Base-by-base conservation (phyloP, 2,797 vertebrate genomes). In the Pseudomugil tenellus region DNA sequence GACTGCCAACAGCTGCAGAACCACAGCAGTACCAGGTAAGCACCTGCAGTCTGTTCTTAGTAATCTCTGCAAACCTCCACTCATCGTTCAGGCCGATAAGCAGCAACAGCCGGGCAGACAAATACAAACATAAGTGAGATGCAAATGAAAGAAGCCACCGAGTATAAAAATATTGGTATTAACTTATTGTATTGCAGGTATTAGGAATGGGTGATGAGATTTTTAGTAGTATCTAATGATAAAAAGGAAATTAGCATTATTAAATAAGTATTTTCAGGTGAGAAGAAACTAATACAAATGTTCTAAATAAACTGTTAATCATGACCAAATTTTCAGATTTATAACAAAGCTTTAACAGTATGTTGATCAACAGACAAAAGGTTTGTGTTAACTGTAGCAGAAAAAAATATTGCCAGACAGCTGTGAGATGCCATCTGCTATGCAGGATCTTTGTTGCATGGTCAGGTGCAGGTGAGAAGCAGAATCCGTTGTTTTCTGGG, bases 311-410 rank as follows among this genome's bases (percentile, higher is more conserved):
- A 58, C 21, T 41, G 13, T 26, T 58, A 23, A 62, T 11, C 25
- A 28, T 26, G 14, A 58, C 16, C 12, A 26, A 10, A 56, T 73
- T 65, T 61, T 43, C 48, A 48, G 54, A 41, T 32, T 54, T 37
- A 72, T 76, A 65, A 75, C 79, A 65, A 63, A 72, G 51, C 60
- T 77, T 35, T 72, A 70, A 81, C 66, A 72, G 34, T 25, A 64
- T 60, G 31, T 43, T 71, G 70, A 82, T 65, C 62, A 65, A 8
- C 9, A 49, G 34, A 56, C 34, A 35, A 60, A 72, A 63, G 3
- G 6, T 14, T 59, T 65, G 32, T 1, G 1, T 43, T 39, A 19
- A 70, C 34, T 43, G 5, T 61, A 16, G 19, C 23, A 17, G 41
- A 2, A 16, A 5, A 58, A 72, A 58, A 65, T 6, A 58, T 4